Conservation (phyloP, 1,140 invertebrate species). For the Anadara kagoshimensis region DNA sequence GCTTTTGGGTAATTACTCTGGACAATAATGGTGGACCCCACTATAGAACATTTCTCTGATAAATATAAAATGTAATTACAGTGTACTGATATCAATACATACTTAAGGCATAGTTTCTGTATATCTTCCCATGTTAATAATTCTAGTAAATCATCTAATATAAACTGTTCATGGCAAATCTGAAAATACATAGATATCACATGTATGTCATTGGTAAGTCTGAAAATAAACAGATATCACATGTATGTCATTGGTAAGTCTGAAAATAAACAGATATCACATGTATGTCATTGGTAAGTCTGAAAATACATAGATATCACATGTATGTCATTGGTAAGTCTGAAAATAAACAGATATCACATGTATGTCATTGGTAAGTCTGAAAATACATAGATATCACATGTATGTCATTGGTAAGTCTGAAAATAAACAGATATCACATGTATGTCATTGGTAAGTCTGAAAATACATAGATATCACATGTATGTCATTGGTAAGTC, state of each 20-base stretch:
- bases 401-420: too few relatives aligned
- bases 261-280: background rate
- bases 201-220: background rate
- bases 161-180: conserved; percentile 86
- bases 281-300: background rate
- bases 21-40: background rate
- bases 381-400: too few relatives aligned
- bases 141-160: conserved; percentile 84
- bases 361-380: background rate
- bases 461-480: too few relatives aligned
- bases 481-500: too few relatives aligned
- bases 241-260: background rate
- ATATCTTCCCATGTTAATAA: conserved; percentile 86
- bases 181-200: conserved; percentile 64
- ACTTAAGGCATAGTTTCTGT: conserved; percentile 83
- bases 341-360: background rate
- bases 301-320: background rate
- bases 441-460: too few relatives aligned
- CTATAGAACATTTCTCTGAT: background rate
- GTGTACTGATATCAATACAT: conserved; percentile 50
- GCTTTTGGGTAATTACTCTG: background rate
- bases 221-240: background rate
- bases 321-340: background rate
- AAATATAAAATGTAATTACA: background rate
- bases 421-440: too few relatives aligned